Conservation (phyloP, 2,113 vertebrate genomes). For the Cheirogaleus medius region DNA sequence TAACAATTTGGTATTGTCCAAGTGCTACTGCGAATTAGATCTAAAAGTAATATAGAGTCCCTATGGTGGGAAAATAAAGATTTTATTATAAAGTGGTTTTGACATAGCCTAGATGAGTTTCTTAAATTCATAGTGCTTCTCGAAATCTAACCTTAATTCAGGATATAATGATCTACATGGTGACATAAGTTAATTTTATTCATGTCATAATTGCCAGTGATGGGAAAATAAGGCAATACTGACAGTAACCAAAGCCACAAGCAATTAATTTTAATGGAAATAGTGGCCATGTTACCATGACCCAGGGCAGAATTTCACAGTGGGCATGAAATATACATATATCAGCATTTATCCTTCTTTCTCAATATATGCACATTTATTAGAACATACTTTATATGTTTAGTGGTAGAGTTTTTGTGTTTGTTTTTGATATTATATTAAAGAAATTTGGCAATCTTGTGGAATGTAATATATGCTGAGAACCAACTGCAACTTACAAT, state of each 20-base stretch:
- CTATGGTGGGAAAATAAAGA: background rate
- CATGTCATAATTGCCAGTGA: slow-evolving; percentile 50
- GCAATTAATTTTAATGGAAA: slow-evolving; percentile 69
- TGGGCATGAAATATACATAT: slow-evolving; percentile 56
- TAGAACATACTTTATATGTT: slow-evolving; percentile 36
- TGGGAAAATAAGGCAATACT: slow-evolving; percentile 58
- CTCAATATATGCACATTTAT: slow-evolving; percentile 55
- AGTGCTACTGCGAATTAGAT: background rate
- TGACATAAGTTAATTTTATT: slow-evolving; percentile 72
- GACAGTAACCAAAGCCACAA: slow-evolving; percentile 63
- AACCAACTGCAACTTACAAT: slow-evolving; percentile 20
- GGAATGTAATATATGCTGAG: slow-evolving; percentile 44
- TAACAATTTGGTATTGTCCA: background rate
- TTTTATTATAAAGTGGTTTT: slow-evolving; percentile 22
- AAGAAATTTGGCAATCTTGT: slow-evolving; percentile 19
- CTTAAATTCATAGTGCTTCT: slow-evolving; percentile 7
- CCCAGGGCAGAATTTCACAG: slow-evolving; percentile 56
- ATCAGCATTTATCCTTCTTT: slow-evolving; percentile 34
- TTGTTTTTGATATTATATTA: slow-evolving; percentile 44
- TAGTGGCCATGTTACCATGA: slow-evolving; percentile 31
- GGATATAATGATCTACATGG: slow-evolving; percentile 45
- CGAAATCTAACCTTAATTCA: slow-evolving; percentile 36
- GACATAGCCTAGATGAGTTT: background rate
- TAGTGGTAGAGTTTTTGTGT: slow-evolving; percentile 36
- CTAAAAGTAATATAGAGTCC: background rate